phyloP scores from a whole-genome alignment of 1,140 invertebrate genomes.

The Megalopta genalis region DNA sequence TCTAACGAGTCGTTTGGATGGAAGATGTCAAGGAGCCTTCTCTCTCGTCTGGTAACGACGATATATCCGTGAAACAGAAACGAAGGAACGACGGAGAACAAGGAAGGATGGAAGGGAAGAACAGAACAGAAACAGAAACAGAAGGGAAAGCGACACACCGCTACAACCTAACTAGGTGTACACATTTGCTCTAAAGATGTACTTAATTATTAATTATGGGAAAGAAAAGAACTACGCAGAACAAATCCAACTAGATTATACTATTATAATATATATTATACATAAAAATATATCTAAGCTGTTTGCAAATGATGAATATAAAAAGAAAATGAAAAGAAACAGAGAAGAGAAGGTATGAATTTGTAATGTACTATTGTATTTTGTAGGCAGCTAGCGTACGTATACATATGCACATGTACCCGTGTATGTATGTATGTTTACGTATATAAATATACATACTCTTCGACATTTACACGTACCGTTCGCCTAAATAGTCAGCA shows the following conservation, averaged over 20 bases:
- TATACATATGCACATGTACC: conserved; percentile 63
- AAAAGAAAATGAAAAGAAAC: conserved; percentile 26
- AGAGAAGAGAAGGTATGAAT: conserved; percentile 57
- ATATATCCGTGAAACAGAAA: conserved; percentile 17
- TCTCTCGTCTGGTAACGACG: conserved; percentile 36
- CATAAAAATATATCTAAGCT: conserved; percentile 67
- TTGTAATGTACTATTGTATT: conserved; percentile 72
- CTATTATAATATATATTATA: conserved; percentile 68
- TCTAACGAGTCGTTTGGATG: conserved; percentile 43
- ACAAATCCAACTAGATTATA: conserved; percentile 68
- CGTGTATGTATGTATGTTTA: conserved; percentile 61
- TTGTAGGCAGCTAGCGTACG: conserved; percentile 71
- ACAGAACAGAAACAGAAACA: neutral
- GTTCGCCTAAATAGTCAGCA: conserved; percentile 46
- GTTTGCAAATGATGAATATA: conserved; percentile 67
- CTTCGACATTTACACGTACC: conserved; percentile 50
- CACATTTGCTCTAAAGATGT: conserved; percentile 64
- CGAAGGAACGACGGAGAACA: no score
- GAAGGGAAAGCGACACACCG: conserved; percentile 40
- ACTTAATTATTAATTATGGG: conserved; percentile 66
- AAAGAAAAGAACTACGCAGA: conserved; percentile 54
- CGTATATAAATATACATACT: conserved; percentile 61
- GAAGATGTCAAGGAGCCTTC: conserved; percentile 33
- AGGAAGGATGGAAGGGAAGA: no score
- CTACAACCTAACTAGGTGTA: conserved; percentile 49